A percentile compares a stretch with the other conserved stretches of the same genome.
Evolutionary conservation across 2,888 invertebrate species (phyloP).

Genomic region (Axea sp.): DNA sequence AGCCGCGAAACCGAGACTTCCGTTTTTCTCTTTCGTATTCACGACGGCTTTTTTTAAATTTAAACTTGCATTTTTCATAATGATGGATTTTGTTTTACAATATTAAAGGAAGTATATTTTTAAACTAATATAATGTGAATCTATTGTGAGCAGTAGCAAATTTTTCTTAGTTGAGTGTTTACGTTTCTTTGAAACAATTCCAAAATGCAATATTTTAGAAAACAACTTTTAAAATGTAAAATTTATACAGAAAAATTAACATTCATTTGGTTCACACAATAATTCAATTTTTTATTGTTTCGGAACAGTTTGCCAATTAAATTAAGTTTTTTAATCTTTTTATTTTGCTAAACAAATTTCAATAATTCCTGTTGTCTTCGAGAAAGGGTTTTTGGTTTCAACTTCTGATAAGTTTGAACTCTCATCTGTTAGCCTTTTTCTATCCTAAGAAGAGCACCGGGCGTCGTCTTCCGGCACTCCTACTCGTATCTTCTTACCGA

Average conservation of each 20-base stretch:
- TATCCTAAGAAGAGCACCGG: conserved; percentile 64
- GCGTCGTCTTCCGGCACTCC: conserved; percentile 73
- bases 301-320: too few species aligned
- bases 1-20: conserved; percentile 71
- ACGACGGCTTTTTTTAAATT: conserved; percentile 32
- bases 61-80: conserved; percentile 50
- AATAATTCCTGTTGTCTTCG: conserved; percentile 30
- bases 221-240: too few species aligned
- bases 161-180: too few species aligned
- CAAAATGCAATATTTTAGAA: too few species aligned
- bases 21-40: conserved; percentile 67
- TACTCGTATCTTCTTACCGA: conserved; percentile 70
- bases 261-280: too few species aligned
- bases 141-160: too few species aligned
- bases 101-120: too few species aligned
- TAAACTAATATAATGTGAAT: too few species aligned
- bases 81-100: conserved; percentile 23
- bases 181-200: too few species aligned
- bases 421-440: conserved; percentile 58
- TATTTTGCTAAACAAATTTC: background rate
- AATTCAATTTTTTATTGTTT: too few species aligned
- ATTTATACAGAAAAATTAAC: too few species aligned
- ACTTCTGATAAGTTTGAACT: conserved; percentile 69
- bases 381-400: conserved; percentile 66
- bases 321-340: too few species aligned